Conservation (phyloP, 1,140 invertebrate genomes). For the Trypoxylus dichotomus region DNA sequence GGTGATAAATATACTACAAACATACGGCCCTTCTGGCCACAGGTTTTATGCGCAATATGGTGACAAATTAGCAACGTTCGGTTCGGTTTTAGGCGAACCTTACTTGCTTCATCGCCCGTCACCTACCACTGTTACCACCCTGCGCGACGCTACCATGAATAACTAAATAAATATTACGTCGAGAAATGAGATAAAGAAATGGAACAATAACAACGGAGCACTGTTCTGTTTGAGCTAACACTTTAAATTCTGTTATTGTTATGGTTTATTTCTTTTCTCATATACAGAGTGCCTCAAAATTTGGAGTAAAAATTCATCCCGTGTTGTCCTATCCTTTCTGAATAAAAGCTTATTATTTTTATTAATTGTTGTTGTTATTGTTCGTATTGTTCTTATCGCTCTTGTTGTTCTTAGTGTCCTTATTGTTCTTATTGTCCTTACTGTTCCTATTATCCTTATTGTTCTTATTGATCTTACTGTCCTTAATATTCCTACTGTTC, state of each 20-base stretch:
- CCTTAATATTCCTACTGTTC: too few relatives aligned
- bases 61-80: constrained; percentile 46
- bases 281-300: too few relatives aligned
- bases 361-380: too few relatives aligned
- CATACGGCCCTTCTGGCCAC: constrained; percentile 54
- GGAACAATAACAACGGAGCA: neutral
- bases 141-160: constrained; percentile 49
- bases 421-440: too few relatives aligned
- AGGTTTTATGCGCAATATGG: constrained; percentile 53
- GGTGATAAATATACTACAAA: constrained; percentile 54
- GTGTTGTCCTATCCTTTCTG: too few relatives aligned
- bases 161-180: constrained; percentile 48
- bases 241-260: constrained; percentile 6
- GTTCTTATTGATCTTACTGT: too few relatives aligned
- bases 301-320: too few relatives aligned
- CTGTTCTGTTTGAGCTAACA: neutral
- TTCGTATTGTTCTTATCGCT: too few relatives aligned
- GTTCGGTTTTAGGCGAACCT: neutral
- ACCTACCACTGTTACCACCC: constrained; percentile 30
- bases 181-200: neutral
- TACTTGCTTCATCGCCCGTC: neutral
- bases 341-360: too few relatives aligned
- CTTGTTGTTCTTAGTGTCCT: too few relatives aligned
- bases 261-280: neutral
- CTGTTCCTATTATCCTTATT: too few relatives aligned